Evolutionary conservation across 2,888 invertebrate genomes (phyloP), one percentile per base, ranked within the genome.

Genomic region (Scaptomyza tumidula): DNA sequence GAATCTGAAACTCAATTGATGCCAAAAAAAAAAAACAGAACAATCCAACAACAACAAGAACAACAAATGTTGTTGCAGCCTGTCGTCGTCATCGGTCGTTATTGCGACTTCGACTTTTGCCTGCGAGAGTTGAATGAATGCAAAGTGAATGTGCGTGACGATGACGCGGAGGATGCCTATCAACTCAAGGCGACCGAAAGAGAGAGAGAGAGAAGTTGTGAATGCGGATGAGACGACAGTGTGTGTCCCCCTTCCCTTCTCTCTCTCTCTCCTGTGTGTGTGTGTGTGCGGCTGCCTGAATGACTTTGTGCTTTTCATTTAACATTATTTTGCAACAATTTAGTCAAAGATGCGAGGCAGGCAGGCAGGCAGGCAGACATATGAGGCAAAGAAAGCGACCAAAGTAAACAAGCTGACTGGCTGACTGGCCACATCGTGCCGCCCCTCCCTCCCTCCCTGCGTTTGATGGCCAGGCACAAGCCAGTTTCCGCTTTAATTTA

Each of bases 301-400:
- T 89, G 88, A 89, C 84, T 86, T 75, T 82, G 82, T 85, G 89
- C 86, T 89, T 89, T 89, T 89, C 85, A 86, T 85, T 82, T 78
- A 80, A 75, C 75, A 81, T 89, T 86, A 89, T 87, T 87, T 80
- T 75, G 83, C 89, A 88, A 84, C 77, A 88, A 72, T 83, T 83
- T 77, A 58, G 63, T 35, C 52, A 14, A 24, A 24, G 46, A 35
- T 46, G 54, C 11, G 19, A 29, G 35, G 11, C 39, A 45, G 10
- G 19, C 60, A 66, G 10, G 19, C 60, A 66, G 33, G 33, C 33
- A 33, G 33, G 61, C 53, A 54, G 56, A 61, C 75, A 80, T 73
- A 50, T 76, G 84, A 72, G 73, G 50, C 84, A 69, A 77, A 78
- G 76, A 79, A 79, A 72, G 71, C 65, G 68, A 35, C 68, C 60